phyloP scores from a whole-genome alignment of 2,113 vertebrate species.

The Phoenicopterus ruber region DNA sequence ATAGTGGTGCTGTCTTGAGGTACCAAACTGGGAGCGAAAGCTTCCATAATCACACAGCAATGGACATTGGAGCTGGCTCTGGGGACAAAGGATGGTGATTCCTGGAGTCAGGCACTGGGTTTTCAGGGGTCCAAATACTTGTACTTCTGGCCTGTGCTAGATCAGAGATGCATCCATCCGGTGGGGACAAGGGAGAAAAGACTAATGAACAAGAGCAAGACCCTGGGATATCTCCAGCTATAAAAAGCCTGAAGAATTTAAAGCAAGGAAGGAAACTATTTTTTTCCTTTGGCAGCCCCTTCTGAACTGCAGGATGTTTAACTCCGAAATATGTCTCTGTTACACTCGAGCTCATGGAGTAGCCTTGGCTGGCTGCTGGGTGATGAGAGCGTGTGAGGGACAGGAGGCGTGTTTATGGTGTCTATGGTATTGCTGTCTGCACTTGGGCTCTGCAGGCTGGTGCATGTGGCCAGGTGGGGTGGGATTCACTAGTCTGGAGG shows the following conservation, averaged over 20 bases:
- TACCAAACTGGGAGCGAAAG: not conserved
- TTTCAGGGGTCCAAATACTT: not conserved
- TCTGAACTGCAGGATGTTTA: slow-evolving; percentile 42
- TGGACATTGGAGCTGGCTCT: not conserved
- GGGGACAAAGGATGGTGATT: not conserved
- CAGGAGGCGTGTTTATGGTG: not conserved
- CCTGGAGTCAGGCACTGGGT: not conserved
- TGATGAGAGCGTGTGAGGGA: not conserved
- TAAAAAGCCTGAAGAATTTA: not conserved
- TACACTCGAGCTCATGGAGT: not conserved
- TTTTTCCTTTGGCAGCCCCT: not conserved
- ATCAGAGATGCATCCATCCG: not conserved
- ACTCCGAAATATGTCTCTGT: not conserved
- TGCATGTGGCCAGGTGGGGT: not conserved
- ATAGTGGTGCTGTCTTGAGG: not conserved
- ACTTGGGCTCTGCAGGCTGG: not conserved
- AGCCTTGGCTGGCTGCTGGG: not conserved
- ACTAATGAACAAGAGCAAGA: not conserved
- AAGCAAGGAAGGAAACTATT: not conserved
- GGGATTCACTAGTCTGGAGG: not conserved
- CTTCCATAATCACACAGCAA: not conserved
- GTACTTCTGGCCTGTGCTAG: not conserved
- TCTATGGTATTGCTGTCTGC: not conserved
- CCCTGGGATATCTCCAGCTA: not conserved
- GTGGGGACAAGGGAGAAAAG: not conserved